A percentile compares a stretch with the other conserved stretches of the same genome.
These are phyloP conservation scores for Cheilosia scutellata DNA, from an alignment of 2,888 invertebrate genomes.

Conservation along the genomic window DNA sequence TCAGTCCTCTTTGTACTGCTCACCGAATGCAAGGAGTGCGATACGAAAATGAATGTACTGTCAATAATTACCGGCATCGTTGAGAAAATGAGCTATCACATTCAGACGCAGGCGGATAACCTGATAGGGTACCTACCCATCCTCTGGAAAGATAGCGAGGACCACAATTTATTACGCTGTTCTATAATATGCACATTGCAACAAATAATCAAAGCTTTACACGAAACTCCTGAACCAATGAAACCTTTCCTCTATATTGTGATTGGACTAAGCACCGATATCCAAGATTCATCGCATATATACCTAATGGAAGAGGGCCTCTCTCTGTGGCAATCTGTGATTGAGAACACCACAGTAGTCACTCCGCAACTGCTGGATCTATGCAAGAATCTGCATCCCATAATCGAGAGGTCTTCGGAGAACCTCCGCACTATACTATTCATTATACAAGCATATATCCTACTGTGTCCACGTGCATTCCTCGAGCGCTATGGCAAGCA, in stretches of 20 bases:
- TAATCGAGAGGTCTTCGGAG: slow-evolving; percentile 93
- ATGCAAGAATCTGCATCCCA: slow-evolving; percentile 89
- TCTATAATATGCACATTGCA: slow-evolving; percentile 93
- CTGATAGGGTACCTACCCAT: slow-evolving; percentile 93
- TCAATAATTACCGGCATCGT: slow-evolving; percentile 95
- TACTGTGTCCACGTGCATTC: slow-evolving; percentile 92
- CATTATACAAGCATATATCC: slow-evolving; percentile 92
- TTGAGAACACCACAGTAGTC: slow-evolving; percentile 90
- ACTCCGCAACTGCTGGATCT: slow-evolving; percentile 89
- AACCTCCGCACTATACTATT: slow-evolving; percentile 91
- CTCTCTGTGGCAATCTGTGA: slow-evolving; percentile 93
- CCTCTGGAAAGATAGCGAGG: slow-evolving; percentile 94
- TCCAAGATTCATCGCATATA: slow-evolving; percentile 91
- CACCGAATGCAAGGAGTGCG: slow-evolving; percentile 95
- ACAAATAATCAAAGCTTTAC: slow-evolving; percentile 91
- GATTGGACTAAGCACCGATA: slow-evolving; percentile 90
- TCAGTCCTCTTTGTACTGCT: slow-evolving; percentile 92
- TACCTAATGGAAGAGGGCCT: slow-evolving; percentile 97
- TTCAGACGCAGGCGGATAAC: slow-evolving; percentile 87
- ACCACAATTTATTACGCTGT: slow-evolving; percentile 95
- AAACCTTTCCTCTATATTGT: slow-evolving; percentile 88
- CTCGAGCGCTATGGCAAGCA: slow-evolving; percentile 89
- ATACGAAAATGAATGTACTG: slow-evolving; percentile 97
- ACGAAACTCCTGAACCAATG: slow-evolving; percentile 86
- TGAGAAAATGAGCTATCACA: slow-evolving; percentile 92